Evolutionary conservation across 37 sponge, comb jelly and placozoan genomes (phyloP).

Genomic region (Hexactinellida sp.): DNA sequence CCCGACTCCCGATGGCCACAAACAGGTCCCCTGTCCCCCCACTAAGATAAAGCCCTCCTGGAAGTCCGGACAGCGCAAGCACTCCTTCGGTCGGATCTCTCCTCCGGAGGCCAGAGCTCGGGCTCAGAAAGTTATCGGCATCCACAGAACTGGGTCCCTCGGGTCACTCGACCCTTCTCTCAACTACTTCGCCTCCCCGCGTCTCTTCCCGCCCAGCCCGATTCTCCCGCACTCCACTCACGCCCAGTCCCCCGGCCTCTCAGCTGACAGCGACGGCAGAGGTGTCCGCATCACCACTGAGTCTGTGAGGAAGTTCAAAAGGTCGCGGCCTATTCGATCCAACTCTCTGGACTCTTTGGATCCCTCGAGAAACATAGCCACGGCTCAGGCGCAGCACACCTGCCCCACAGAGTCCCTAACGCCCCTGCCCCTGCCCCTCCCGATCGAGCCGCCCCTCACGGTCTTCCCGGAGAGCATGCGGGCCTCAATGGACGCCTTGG

Average conservation of each 20-base stretch:
- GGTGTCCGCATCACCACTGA: not conserved
- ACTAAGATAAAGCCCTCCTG: not conserved
- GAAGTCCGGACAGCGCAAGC: not conserved
- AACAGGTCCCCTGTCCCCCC: not conserved
- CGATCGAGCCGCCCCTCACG: not conserved
- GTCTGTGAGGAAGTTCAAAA: not conserved
- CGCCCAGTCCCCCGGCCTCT: not conserved
- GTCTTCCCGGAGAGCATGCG: not conserved
- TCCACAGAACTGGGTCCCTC: not conserved
- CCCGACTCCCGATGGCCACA: not conserved
- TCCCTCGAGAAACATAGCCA: not conserved
- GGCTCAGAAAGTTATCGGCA: not conserved
- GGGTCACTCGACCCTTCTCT: not conserved
- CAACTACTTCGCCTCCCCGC: not conserved
- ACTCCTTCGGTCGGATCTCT: not conserved
- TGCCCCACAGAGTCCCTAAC: not conserved
- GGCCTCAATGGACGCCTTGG: not conserved
- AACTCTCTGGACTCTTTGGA: not conserved
- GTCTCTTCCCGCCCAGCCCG: slow-evolving; percentile 5
- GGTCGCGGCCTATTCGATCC: not conserved
- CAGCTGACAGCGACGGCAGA: not conserved
- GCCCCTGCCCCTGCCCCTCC: not conserved
- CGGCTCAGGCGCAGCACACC: not conserved
- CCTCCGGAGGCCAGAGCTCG: not conserved
- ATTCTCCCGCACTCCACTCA: not conserved